Evolutionary conservation across 2,888 invertebrate genomes (phyloP), one percentile per base, ranked within the genome.

Genomic region (Allacma fusca): DNA sequence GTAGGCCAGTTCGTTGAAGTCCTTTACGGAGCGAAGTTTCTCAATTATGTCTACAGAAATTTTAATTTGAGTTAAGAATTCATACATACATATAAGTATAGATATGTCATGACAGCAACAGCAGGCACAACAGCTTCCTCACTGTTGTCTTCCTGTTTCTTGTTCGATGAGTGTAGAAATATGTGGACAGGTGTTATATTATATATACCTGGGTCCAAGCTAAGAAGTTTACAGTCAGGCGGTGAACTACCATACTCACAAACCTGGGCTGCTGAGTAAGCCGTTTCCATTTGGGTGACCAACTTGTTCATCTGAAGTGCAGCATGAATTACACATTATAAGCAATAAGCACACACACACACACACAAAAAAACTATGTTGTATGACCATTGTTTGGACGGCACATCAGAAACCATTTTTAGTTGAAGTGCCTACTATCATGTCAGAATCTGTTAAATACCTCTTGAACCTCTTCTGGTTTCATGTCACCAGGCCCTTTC

Each of bases 201-300:
- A 73, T 28, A 13, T 29, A 76, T 34, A 40, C 70, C 62, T 43
- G 57, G 68, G 23, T 73, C 62, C 16, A 78, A 50, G 24, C n/a
- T 67, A 34, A 86, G 79, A 26, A 80, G 80, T 23, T 34, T 28
- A 65, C 85, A 85, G 26, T 84, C 80, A 1, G 72, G 44, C 1
- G 24, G 57, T 80, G 75, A 69, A 26, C 24, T 19, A 13, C 50
- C 72, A 71, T 82, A 83, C n/a, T 84, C 83, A 69, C 83, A 84
- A 9, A 86, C 82, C 26, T 80, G 83, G 0, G 86, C 86, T 19
- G 85, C 85, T 69, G 86, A 84, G 81, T 87, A 87, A 34, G 85
- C 85, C 16, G 84, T 82, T 70, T 85, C 85, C 85, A 87, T 85
- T 21, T 85, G 82, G 0, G 86, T 84, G 28, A 84, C 82, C 19